Conservation (phyloP, 2,888 invertebrate species). For the Heliothis peltigera region DNA sequence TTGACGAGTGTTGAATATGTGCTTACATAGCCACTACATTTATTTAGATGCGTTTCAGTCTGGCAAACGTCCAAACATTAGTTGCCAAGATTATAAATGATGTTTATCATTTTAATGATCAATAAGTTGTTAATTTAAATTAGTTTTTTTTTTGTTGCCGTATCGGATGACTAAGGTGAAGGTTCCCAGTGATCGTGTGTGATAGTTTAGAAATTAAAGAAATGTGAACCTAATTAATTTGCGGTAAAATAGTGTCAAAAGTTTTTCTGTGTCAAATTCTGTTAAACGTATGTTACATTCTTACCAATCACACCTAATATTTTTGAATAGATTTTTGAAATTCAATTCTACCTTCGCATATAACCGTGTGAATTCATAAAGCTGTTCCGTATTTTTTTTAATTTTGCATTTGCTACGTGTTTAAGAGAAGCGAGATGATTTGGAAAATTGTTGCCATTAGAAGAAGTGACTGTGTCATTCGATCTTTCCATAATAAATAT, state of each 20-base stretch:
- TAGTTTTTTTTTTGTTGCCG: neutral
- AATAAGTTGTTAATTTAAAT: neutral
- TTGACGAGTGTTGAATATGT: no score
- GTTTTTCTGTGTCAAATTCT: neutral
- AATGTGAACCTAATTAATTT: neutral
- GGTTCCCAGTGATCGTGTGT: neutral
- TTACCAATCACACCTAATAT: no score
- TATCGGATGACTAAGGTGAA: slow-evolving; percentile 5
- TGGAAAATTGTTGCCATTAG: slow-evolving; percentile 4
- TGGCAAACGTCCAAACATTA: slow-evolving; percentile 16
- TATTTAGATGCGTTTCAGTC: neutral
- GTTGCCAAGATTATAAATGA: slow-evolving; percentile 19
- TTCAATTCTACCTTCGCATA: no score
- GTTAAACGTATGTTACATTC: neutral
- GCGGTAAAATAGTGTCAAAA: neutral
- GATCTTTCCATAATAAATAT: slow-evolving; percentile 26
- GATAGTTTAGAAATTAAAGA: neutral
- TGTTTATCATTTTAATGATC: slow-evolving; percentile 10
- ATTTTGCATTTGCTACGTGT: neutral
- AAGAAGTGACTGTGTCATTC: neutral
- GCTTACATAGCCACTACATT: neutral
- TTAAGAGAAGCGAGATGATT: neutral
- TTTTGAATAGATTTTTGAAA: no score
- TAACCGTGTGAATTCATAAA: no score
- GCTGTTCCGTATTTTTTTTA: no score